phyloP scores from a whole-genome alignment of 2,888 invertebrate genomes.

The Drosophila kambysellisi region DNA sequence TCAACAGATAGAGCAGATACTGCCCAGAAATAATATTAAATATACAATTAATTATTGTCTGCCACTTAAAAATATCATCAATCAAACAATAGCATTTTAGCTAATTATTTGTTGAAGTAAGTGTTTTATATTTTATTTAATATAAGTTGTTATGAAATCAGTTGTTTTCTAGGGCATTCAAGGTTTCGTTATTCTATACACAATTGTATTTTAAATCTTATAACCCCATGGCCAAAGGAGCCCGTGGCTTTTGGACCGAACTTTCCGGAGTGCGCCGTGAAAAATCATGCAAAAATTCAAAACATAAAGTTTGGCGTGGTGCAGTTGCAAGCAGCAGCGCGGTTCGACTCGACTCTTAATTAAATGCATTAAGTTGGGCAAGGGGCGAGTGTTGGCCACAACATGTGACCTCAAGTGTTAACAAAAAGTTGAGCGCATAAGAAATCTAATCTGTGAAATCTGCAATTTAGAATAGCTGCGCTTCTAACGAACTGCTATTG shows the following conservation, averaged over 20 bases:
- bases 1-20: not conserved
- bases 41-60: not conserved
- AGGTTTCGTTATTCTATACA: slow-evolving; percentile 7
- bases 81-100: not conserved
- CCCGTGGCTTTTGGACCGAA: slow-evolving; percentile 8
- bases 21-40: too few relatives aligned
- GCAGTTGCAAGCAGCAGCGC: slow-evolving; percentile 33
- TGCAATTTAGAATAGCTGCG: slow-evolving; percentile 37
- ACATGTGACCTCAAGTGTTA: slow-evolving; percentile 65
- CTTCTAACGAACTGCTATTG: slow-evolving; percentile 44
- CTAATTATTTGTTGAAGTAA: too few relatives aligned
- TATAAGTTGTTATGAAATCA: not conserved
- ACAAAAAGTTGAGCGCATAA: slow-evolving; percentile 46
- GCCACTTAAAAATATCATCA: not conserved
- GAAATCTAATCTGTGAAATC: slow-evolving; percentile 49
- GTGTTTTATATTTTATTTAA: too few relatives aligned
- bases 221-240: slow-evolving; percentile 7
- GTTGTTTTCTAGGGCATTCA: slow-evolving; percentile 9
- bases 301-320: slow-evolving; percentile 55
- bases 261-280: slow-evolving; percentile 42
- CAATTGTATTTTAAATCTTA: slow-evolving; percentile 18
- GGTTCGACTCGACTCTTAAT: slow-evolving; percentile 49
- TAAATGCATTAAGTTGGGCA: slow-evolving; percentile 66
- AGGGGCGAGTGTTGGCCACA: slow-evolving; percentile 20
- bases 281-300: slow-evolving; percentile 65